Percentiles rank a stretch among this genome's conserved stretches.
Conservation (phyloP, 2,797 vertebrate species). For the Nannoperca obscura region DNA sequence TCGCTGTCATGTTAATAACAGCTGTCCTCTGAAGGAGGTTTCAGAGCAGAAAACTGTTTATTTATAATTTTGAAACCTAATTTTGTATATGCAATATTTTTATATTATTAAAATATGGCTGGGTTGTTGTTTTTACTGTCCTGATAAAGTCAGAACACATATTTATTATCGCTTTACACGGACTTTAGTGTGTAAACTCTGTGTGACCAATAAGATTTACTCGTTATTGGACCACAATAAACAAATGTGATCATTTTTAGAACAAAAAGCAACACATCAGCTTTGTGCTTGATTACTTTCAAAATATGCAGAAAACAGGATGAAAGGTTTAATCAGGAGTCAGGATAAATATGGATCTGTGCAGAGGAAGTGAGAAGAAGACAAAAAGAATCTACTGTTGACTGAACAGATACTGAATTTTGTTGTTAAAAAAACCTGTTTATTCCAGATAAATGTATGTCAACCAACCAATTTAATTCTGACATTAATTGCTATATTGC, state of each 20-base stretch:
- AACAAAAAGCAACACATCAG: constrained; percentile 1
- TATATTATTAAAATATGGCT: too few relatives aligned
- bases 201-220: neutral
- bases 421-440: constrained; percentile 5
- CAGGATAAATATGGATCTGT: neutral
- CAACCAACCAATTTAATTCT: constrained; percentile 29
- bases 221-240: neutral
- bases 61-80: too few relatives aligned
- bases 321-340: constrained; percentile 5
- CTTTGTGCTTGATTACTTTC: constrained; percentile 3
- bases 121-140: too few relatives aligned
- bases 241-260: neutral
- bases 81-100: too few relatives aligned
- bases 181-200: neutral
- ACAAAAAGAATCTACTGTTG: neutral
- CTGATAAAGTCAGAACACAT: too few relatives aligned
- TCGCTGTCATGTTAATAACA: neutral
- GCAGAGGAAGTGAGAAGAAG: neutral
- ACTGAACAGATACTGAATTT: constrained; percentile 13
- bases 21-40: neutral
- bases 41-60: too few relatives aligned
- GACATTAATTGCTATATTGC: constrained; percentile 38
- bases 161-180: too few relatives aligned
- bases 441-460: constrained; percentile 10
- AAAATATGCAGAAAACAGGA: constrained; percentile 6